Conservation (phyloP, 2,797 vertebrate genomes). For the Pagetopsis macropterus region DNA sequence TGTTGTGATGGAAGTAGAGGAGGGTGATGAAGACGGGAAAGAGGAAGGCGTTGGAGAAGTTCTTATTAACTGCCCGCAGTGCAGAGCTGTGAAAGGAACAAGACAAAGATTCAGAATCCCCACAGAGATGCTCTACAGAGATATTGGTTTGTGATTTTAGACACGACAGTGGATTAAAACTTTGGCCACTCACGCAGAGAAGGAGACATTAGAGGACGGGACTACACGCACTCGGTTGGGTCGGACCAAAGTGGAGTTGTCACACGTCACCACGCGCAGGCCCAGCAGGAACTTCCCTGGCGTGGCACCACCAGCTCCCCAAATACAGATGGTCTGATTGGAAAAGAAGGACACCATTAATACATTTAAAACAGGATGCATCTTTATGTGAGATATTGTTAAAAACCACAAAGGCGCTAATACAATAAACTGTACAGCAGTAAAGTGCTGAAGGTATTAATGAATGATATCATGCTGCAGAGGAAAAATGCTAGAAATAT, state of each 20-base stretch:
- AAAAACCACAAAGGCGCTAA: neutral
- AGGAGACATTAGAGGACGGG: slow-evolving; percentile 93
- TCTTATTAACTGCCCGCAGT: slow-evolving; percentile 95
- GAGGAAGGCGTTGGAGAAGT: slow-evolving; percentile 98
- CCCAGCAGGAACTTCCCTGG: slow-evolving; percentile 97
- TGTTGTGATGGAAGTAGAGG: slow-evolving; percentile 97
- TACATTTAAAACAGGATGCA: neutral
- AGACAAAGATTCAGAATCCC: neutral
- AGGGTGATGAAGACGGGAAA: slow-evolving; percentile 97
- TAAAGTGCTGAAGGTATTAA: neutral
- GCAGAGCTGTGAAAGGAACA: slow-evolving; percentile 86
- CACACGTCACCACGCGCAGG: slow-evolving; percentile 92
- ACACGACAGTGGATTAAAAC: neutral
- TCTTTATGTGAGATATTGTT: neutral
- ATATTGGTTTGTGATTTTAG: neutral
- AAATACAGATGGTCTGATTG: slow-evolving; percentile 93
- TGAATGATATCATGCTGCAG: neutral
- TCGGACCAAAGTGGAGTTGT: slow-evolving; percentile 91
- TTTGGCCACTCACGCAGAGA: slow-evolving; percentile 91
- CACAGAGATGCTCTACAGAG: neutral
- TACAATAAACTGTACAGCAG: neutral
- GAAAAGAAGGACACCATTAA: slow-evolving; percentile 26
- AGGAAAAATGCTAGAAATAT: too few relatives aligned
- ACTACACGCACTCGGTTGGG: slow-evolving; percentile 93
- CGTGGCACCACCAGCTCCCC: slow-evolving; percentile 95